Percentiles rank a stretch among this genome's conserved stretches.
These are phyloP conservation scores for Ochotona curzoniae DNA, from an alignment of 2,113 vertebrate species.

Conservation along the genomic window DNA sequence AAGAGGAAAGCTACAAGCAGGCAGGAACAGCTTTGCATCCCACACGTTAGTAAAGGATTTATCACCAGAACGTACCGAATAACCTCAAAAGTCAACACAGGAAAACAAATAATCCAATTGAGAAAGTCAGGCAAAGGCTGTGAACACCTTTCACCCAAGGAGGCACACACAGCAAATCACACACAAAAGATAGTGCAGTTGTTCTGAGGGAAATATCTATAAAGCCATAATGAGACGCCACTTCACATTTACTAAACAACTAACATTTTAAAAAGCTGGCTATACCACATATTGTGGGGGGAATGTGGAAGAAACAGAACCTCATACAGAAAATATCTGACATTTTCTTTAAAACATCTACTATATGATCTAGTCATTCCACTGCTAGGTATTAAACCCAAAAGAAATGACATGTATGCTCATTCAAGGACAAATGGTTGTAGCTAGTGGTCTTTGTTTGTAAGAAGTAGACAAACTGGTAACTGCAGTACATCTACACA, in stretches of 20 bases:
- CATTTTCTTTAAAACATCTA: background rate
- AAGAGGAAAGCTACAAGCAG: background rate
- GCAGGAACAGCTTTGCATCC: background rate
- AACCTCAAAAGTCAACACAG: background rate
- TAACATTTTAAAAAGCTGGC: constrained; percentile 17
- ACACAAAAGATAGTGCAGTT: background rate
- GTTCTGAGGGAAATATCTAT: constrained; percentile 22
- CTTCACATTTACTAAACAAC: background rate
- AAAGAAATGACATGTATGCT: background rate
- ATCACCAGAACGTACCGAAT: background rate
- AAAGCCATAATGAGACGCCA: constrained; percentile 17
- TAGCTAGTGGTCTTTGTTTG: constrained; percentile 9
- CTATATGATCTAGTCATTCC: background rate
- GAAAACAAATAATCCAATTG: background rate
- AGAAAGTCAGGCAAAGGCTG: background rate
- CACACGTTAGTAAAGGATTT: background rate
- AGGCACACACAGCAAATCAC: background rate
- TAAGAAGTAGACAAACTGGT: background rate
- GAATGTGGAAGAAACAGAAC: background rate
- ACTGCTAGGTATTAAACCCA: background rate
- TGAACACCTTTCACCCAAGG: background rate
- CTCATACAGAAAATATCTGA: constrained; percentile 5
- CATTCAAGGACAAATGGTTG: background rate
- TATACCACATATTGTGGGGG: background rate
- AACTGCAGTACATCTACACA: background rate